phyloP scores from a whole-genome alignment of 2,797 vertebrate species.

The Lagorchestes hirsutus region DNA sequence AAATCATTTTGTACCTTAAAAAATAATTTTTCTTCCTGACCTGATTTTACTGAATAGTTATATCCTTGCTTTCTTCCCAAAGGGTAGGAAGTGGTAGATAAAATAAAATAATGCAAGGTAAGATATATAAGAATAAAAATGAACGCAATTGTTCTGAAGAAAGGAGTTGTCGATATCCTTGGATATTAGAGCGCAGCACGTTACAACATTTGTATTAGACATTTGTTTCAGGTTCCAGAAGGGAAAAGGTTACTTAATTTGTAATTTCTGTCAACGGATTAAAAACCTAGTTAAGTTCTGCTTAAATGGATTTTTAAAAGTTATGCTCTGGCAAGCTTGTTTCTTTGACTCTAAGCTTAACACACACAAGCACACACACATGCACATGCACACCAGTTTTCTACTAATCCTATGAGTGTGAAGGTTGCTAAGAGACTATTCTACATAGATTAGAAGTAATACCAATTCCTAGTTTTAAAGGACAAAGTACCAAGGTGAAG shows the following conservation, averaged over 20 bases:
- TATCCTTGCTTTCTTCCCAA: neutral
- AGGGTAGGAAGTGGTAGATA: neutral
- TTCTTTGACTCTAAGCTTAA: neutral
- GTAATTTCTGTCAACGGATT: conserved; percentile 5
- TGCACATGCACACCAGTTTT: conserved; percentile 37
- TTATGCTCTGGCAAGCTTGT: conserved; percentile 14
- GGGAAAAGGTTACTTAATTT: conserved; percentile 2
- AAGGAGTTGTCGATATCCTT: neutral
- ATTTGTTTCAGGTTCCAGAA: neutral
- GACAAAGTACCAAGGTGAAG: conserved; percentile 16
- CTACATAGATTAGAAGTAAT: conserved; percentile 25
- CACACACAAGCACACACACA: neutral
- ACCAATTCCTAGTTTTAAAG: conserved; percentile 9
- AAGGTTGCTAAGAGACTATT: conserved; percentile 66
- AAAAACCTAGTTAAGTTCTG: conserved; percentile 40
- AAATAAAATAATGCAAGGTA: neutral
- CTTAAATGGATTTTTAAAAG: conserved; percentile 58
- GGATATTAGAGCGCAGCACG: neutral
- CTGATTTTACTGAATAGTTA: neutral
- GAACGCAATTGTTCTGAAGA: neutral
- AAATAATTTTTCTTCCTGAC: conserved; percentile 10
- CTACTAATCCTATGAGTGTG: conserved; percentile 46
- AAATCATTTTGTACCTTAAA: neutral
- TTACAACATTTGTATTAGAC: neutral
- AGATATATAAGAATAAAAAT: neutral